Percentiles rank a stretch among this genome's conserved stretches.
These are phyloP conservation scores for Ambastaia sidthimunki DNA, from an alignment of 2,797 vertebrate genomes.

Conservation along the genomic window DNA sequence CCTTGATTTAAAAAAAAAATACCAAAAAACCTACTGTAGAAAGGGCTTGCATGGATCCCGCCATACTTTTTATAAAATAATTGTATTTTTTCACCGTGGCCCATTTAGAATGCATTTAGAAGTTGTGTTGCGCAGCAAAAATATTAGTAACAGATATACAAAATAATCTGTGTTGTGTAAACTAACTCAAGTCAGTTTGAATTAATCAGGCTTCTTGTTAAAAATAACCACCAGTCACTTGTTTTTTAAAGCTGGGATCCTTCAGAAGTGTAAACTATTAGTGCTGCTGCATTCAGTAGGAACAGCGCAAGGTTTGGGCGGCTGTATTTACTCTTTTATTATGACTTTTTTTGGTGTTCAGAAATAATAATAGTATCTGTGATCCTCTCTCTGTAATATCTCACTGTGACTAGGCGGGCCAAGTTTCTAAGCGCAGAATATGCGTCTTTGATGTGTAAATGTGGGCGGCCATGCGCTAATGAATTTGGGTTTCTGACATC, in stretches of 20 bases:
- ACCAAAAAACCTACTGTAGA: too few relatives aligned
- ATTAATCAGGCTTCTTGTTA: neutral
- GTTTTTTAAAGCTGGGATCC: neutral
- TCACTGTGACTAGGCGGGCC: neutral
- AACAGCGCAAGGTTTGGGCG: neutral
- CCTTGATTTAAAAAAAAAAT: too few relatives aligned
- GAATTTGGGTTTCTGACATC: slow-evolving; percentile 9
- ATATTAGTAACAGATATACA: too few relatives aligned
- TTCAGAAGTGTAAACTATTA: neutral
- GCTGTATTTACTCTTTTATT: neutral
- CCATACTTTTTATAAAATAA: too few relatives aligned
- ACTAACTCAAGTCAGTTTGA: neutral
- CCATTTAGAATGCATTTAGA: too few relatives aligned
- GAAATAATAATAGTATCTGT: neutral
- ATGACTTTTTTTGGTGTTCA: neutral
- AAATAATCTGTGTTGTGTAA: too few relatives aligned
- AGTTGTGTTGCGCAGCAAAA: too few relatives aligned
- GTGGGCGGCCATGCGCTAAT: neutral
- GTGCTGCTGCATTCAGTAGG: neutral
- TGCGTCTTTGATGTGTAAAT: neutral
- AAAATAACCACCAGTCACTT: neutral
- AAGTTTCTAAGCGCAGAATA: neutral
- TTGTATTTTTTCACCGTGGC: too few relatives aligned
- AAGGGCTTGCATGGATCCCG: too few relatives aligned
- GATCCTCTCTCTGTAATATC: neutral